Evolutionary conservation across 1,140 invertebrate genomes (phyloP), one percentile per base, ranked within the genome.

Genomic region (Diabrotica undecimpunctata): DNA sequence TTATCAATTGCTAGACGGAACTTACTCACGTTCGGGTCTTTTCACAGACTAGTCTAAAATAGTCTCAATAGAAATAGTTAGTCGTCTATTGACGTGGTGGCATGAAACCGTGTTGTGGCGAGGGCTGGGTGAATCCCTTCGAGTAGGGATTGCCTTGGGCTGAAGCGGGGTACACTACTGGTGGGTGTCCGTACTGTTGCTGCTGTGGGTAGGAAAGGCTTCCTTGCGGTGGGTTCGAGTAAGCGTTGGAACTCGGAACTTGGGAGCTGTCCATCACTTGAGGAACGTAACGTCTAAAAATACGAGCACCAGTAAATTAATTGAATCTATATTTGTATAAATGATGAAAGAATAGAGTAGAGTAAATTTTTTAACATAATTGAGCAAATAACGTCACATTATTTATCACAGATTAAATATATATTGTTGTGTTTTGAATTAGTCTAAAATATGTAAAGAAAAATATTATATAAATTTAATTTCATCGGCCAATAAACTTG

Each of bases 131-230:
- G 62, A 75, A 78, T 38, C 65, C 72, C 60, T 78, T 78, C 35
- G 77, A 75, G 62, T 78, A 78, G 5, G 77, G 75, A 66, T 78
- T 77, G 36, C 66, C 70, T 65, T 70, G 71, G 13, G 67, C 69
- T 58, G 69, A 64, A 12, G 66, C 56, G 60, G 72, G 68, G 69
- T 75, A 72, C 6, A 72, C 64, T 9, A 72, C 64, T 39, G 74
- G 70, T 53, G 71, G 74, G 51, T 66, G 66, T 41, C 65, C 67
- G 50, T 76, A 76, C 54, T 74, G 69, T 61, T 67, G 71, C 51
- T 73, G 74, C 9, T 67, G 61, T 14, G 69, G 67, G 65, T 76
- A 76, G 25, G 74, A 72, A 10, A 72, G 53, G 54, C 68, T 73
- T 61, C 64, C 67, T 69, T 73, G 74, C 36, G 70, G 70, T 58